phyloP scores from a whole-genome alignment of 2,113 vertebrate species.

The Caranx melampygus region DNA sequence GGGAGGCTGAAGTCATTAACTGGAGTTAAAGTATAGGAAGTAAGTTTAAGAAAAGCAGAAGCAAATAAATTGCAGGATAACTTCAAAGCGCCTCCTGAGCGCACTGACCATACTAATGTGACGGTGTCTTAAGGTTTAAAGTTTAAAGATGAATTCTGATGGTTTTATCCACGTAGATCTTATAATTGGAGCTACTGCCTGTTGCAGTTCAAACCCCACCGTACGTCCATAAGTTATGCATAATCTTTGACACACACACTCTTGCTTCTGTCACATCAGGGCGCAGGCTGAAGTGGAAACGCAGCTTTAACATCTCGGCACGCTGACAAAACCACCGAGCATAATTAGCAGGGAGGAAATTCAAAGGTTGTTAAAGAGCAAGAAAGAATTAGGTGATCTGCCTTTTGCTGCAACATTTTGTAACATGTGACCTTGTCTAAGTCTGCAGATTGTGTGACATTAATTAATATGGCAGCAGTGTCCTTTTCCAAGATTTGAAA shows the following conservation, averaged over 20 bases:
- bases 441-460: slow-evolving; percentile 28
- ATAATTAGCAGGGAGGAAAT: slow-evolving; percentile 38
- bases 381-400: slow-evolving; percentile 44
- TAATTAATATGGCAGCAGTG: slow-evolving; percentile 50
- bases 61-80: slow-evolving; percentile 42
- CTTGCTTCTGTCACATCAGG: neutral
- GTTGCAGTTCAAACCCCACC: neutral
- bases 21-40: slow-evolving; percentile 19
- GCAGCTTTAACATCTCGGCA: neutral
- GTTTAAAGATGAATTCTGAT: slow-evolving; percentile 22
- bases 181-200: slow-evolving; percentile 21
- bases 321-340: neutral
- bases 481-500: slow-evolving; percentile 32
- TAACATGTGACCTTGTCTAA: slow-evolving; percentile 10
- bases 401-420: slow-evolving; percentile 26
- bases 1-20: slow-evolving; percentile 7
- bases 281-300: slow-evolving; percentile 2
- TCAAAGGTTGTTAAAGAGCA: slow-evolving; percentile 43
- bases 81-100: slow-evolving; percentile 53
- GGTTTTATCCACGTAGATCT: neutral
- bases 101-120: slow-evolving; percentile 47
- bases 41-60: slow-evolving; percentile 28
- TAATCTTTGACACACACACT: neutral
- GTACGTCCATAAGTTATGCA: slow-evolving; percentile 10
- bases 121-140: neutral